Percentiles rank a stretch among this genome's conserved stretches.
These are phyloP conservation scores for Cephalopholis sonnerati DNA, from an alignment of 2,113 vertebrate genomes.

Conservation along the genomic window DNA sequence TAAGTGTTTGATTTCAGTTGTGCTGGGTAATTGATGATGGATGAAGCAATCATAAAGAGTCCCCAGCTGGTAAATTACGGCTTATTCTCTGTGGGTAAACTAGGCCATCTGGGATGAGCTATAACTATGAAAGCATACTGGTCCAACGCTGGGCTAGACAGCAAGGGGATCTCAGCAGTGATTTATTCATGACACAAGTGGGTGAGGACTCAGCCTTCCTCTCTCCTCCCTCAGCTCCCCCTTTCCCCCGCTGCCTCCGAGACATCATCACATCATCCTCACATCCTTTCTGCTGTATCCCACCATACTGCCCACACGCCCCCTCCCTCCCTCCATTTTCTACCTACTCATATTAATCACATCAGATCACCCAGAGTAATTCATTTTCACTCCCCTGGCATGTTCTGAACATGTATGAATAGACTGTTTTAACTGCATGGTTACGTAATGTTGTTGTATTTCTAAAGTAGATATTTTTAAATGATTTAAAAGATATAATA, in stretches of 20 bases:
- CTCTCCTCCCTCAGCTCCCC: constrained; percentile 40
- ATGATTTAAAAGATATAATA: neutral
- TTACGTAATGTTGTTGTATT: neutral
- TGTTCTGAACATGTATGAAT: constrained; percentile 19
- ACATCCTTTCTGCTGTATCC: constrained; percentile 42
- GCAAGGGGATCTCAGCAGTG: constrained; percentile 64
- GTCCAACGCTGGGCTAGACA: constrained; percentile 56
- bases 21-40: constrained; percentile 64
- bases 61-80: constrained; percentile 69
- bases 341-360: constrained; percentile 73
- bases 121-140: constrained; percentile 58
- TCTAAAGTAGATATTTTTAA: neutral
- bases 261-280: constrained; percentile 64
- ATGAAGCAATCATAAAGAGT: constrained; percentile 68
- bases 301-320: constrained; percentile 46
- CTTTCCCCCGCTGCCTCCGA: constrained; percentile 40
- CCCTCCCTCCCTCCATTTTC: constrained; percentile 45
- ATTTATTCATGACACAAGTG: constrained; percentile 82
- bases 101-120: constrained; percentile 70
- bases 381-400: constrained; percentile 38
- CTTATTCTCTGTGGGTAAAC: constrained; percentile 67
- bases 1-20: constrained; percentile 44
- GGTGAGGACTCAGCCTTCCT: constrained; percentile 64
- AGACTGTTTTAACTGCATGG: constrained; percentile 11
- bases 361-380: constrained; percentile 55